phyloP scores from a whole-genome alignment of 2,797 vertebrate genomes.

The Gallirallus australis region DNA sequence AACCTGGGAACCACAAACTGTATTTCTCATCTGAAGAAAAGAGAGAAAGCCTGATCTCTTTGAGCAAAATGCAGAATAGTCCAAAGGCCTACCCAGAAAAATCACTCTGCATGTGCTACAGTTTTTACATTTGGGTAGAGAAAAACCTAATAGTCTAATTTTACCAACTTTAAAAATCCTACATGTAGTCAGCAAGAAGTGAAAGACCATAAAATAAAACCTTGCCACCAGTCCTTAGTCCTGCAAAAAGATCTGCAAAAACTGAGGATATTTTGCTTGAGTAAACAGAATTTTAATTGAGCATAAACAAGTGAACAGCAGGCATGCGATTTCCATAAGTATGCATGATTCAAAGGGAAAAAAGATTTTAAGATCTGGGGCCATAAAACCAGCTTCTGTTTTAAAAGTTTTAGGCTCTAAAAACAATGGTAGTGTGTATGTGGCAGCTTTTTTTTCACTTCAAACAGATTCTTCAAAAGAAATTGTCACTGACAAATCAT shows the following conservation, averaged over 20 bases:
- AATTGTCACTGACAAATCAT: neutral
- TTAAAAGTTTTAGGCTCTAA: neutral
- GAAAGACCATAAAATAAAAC: constrained; percentile 6
- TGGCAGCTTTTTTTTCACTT: neutral
- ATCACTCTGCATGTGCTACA: neutral
- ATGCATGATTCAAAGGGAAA: neutral
- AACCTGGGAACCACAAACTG: neutral
- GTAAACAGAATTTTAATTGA: constrained; percentile 32
- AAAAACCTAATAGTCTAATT: neutral
- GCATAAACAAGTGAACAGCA: constrained; percentile 14
- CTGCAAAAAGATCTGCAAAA: constrained; percentile 1
- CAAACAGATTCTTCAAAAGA: neutral
- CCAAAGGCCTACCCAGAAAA: neutral
- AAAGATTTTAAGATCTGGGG: neutral
- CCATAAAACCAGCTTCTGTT: neutral
- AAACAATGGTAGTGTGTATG: neutral
- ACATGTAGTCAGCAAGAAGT: neutral
- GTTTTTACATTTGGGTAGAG: neutral
- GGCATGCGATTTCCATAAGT: neutral
- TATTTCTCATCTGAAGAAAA: constrained; percentile 10
- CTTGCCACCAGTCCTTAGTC: neutral
- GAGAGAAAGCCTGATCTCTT: neutral
- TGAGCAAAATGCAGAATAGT: neutral
- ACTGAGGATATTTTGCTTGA: neutral
- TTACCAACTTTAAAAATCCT: neutral